phyloP scores from a whole-genome alignment of 2,888 invertebrate species.

The Odontomyia ornata region DNA sequence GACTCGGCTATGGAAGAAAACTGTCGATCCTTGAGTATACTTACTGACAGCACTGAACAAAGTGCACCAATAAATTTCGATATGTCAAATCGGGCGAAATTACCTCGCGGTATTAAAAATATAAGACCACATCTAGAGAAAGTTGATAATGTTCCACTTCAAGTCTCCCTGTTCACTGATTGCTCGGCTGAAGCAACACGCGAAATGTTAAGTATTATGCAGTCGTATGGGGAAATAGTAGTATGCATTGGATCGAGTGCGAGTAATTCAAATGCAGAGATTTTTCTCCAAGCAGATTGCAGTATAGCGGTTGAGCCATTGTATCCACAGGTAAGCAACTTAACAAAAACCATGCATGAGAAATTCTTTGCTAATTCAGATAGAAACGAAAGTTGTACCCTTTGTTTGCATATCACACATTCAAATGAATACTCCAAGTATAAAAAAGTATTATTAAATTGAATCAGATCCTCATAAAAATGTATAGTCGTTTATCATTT shows the following conservation, averaged over 20 bases:
- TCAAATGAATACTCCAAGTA: too few relatives aligned
- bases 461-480: too few relatives aligned
- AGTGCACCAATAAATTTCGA: conserved; percentile 92
- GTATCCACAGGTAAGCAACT: conserved; percentile 78
- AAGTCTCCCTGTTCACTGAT: conserved; percentile 97
- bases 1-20: conserved; percentile 70
- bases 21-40: conserved; percentile 83
- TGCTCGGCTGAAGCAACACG: conserved; percentile 91
- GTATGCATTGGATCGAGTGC: conserved; percentile 93
- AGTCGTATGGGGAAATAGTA: conserved; percentile 93
- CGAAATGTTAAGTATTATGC: conserved; percentile 95
- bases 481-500: too few relatives aligned
- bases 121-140: conserved; percentile 94
- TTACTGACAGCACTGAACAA: conserved; percentile 90
- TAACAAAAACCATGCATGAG: neutral
- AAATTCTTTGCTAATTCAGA: too few relatives aligned
- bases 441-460: too few relatives aligned
- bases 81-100: conserved; percentile 91
- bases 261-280: conserved; percentile 84
- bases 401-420: too few relatives aligned
- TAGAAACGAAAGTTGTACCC: too few relatives aligned
- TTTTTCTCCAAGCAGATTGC: conserved; percentile 92
- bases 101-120: conserved; percentile 96
- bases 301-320: conserved; percentile 93
- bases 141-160: conserved; percentile 96